These are phyloP conservation scores for Rhingia rostrata DNA, from an alignment of 2,888 invertebrate genomes.

Conservation along the genomic window DNA sequence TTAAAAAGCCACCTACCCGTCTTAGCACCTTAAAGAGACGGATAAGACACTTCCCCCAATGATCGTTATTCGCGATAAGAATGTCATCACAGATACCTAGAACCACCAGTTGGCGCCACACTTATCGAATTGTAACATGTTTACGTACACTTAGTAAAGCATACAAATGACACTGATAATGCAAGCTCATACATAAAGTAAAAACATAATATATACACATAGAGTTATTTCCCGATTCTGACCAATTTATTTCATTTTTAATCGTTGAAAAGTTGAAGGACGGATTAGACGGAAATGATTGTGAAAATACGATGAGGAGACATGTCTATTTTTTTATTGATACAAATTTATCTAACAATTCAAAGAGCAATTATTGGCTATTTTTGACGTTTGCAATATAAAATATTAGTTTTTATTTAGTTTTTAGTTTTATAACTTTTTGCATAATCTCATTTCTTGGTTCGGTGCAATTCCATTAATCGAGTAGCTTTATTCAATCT, in stretches of 20 bases:
- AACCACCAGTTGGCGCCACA: constrained; percentile 25
- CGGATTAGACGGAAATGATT: constrained; percentile 26
- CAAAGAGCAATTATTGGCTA: no score
- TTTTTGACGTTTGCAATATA: no score
- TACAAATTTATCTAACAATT: no score
- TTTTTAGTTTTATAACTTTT: no score
- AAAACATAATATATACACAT: constrained; percentile 3
- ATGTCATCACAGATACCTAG: background rate
- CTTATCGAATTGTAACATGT: constrained; percentile 30
- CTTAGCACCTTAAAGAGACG: background rate
- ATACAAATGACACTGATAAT: constrained; percentile 38
- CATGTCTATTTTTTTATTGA: background rate
- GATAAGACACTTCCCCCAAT: constrained; percentile 5
- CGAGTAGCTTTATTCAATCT: background rate
- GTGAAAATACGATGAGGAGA: background rate
- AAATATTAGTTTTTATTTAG: no score
- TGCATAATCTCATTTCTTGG: background rate
- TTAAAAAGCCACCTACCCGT: no score
- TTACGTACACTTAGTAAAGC: constrained; percentile 20
- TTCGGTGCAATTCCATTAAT: background rate
- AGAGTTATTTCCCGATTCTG: background rate
- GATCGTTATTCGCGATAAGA: constrained; percentile 17
- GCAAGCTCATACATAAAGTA: constrained; percentile 11
- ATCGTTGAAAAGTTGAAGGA: constrained; percentile 13
- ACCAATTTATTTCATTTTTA: constrained; percentile 19